Evolutionary conservation across 1,140 invertebrate genomes (phyloP), one percentile per base, ranked within the genome.

Genomic region (Belonocnema kinseyi): DNA sequence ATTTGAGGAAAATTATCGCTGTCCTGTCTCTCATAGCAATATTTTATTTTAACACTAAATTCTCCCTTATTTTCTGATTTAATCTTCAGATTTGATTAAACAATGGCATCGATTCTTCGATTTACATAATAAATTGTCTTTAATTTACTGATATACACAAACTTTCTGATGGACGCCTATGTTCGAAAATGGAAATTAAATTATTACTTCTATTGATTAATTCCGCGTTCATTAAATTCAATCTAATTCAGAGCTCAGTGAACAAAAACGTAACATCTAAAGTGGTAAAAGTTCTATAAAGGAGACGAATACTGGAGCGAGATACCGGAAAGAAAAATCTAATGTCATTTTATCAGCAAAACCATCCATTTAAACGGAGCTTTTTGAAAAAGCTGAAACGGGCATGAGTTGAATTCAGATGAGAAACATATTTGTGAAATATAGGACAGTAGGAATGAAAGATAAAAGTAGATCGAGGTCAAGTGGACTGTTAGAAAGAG

Each of bases 381-480:
- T 21, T 12, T 66, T 66, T 33, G 21, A 61, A 40, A 33, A 14
- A 66, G 26, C 12, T 66, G 21, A 66, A 66, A 66, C 21, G 12
- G 58, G 12, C 33, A 66, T 21, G 21, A 66, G 33, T 66, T 66
- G 58, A 66, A 66, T 21, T 40, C 26, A 66, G 21, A 66, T 66
- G 58, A 66, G 26, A 66, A 66, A 16, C 58, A 21, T 33, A 66
- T n/a, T n/a, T 16, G 58, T 66, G 58, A 66, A 40, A 66, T 66
- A 66, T 66, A 66, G 19, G 26, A 66, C 58, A 66, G 13, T 26
- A 13, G 19, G 21, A 66, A 33, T 7, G 3, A 66, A 7, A 33
- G 3, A 61, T 66, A 66, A 66, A 66, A 66, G 58, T 12, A 66
- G 33, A 66, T 66, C 3, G 11, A 66, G 58, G 13, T 14, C 21